Percentiles rank a stretch among this genome's conserved stretches.
These are phyloP conservation scores for Eulacestoma nigropectus DNA, from an alignment of 2,113 vertebrate species.

Conservation along the genomic window DNA sequence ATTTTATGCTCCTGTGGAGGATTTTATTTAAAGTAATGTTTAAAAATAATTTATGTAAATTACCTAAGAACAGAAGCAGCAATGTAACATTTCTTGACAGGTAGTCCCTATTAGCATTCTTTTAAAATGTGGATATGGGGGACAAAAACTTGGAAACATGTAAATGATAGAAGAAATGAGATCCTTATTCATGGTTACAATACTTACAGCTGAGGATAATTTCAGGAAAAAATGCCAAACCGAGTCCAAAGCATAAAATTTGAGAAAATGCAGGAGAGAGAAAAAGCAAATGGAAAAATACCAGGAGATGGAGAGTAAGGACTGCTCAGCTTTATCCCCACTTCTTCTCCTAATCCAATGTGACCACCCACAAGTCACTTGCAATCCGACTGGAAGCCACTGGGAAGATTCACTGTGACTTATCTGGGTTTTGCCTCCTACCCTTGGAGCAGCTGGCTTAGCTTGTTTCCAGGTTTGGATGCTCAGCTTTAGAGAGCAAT, in stretches of 20 bases:
- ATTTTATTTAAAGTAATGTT: conserved; percentile 49
- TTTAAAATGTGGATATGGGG: conserved; percentile 27
- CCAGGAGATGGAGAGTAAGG: neutral
- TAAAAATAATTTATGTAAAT: conserved; percentile 64
- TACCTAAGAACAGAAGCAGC: conserved; percentile 49
- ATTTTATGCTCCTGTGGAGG: conserved; percentile 53
- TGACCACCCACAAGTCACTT: neutral
- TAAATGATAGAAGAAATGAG: conserved; percentile 39
- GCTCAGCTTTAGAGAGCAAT: neutral
- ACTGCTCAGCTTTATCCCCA: neutral
- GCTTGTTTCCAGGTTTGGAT: neutral
- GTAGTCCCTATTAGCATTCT: conserved; percentile 44
- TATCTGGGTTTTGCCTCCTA: neutral
- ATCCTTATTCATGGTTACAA: neutral
- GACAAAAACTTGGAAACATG: conserved; percentile 47
- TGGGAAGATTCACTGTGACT: neutral
- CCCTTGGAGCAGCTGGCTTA: neutral
- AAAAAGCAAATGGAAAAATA: conserved; percentile 12
- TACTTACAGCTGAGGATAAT: neutral
- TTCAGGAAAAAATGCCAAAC: neutral
- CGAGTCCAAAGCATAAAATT: neutral
- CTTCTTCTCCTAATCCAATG: neutral
- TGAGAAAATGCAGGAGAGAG: neutral
- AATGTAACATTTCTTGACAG: conserved; percentile 50
- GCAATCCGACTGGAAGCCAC: neutral